These are phyloP conservation scores for Bovichtus variegatus DNA, from an alignment of 2,797 vertebrate genomes.

Conservation along the genomic window DNA sequence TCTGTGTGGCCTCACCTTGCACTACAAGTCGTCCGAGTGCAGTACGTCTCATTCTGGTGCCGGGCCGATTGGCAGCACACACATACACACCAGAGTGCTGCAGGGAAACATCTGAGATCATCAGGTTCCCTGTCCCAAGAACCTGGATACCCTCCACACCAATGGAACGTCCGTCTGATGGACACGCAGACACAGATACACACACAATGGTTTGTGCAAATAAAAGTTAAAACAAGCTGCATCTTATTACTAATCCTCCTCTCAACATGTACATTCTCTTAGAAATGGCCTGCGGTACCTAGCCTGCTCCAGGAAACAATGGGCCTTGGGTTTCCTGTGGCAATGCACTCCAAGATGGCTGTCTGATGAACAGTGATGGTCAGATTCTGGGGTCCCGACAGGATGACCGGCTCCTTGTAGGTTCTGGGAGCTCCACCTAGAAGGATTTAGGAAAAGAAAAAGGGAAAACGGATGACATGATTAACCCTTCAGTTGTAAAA, in stretches of 20 bases:
- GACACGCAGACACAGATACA: conserved; percentile 2
- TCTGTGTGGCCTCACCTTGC: conserved; percentile 78
- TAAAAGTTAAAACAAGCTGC: too few species aligned
- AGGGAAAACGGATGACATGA: neutral
- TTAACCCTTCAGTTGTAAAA: neutral
- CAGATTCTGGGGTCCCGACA: conserved; percentile 87
- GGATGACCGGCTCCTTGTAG: conserved; percentile 86
- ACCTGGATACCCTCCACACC: conserved; percentile 88
- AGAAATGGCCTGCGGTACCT: conserved; percentile 64
- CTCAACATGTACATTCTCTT: neutral
- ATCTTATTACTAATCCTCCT: neutral
- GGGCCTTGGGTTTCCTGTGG: conserved; percentile 84
- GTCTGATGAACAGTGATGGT: conserved; percentile 85
- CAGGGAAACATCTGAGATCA: conserved; percentile 87
- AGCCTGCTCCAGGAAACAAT: conserved; percentile 88
- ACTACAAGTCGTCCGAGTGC: conserved; percentile 85
- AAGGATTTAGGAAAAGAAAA: neutral
- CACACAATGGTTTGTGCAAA: neutral
- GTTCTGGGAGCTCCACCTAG: conserved; percentile 67
- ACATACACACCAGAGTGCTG: conserved; percentile 87
- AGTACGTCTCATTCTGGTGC: conserved; percentile 82
- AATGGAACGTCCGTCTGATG: conserved; percentile 84
- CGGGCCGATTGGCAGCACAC: conserved; percentile 84
- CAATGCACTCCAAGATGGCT: conserved; percentile 84
- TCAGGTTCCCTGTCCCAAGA: conserved; percentile 86